Evolutionary conservation across 2,888 invertebrate species (phyloP), one percentile per base, ranked within the genome.

Genomic region (Thera obeliscata): DNA sequence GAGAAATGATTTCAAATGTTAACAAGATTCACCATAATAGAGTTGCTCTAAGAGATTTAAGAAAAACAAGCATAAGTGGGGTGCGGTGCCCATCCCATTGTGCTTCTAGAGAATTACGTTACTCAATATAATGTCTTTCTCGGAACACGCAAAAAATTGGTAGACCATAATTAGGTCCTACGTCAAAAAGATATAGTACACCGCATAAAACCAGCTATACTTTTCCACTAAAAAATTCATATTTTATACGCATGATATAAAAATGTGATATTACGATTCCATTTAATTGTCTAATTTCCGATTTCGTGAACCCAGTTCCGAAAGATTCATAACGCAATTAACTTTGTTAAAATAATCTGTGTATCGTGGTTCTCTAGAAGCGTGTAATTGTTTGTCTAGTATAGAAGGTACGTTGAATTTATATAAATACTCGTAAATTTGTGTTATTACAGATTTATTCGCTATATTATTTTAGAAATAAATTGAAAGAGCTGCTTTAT

Each of bases 1-100:
- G 87, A 89, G 90, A 89, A 91, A 92, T 91, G 87, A 92, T 93
- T 93, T 93, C 90, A 88, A 92, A 93, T 89, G 91, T 91, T 92
- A 93, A 92, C 91, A 91, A 93, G 91, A 89, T 92, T 92, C 85
- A 80, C 87, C 89, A 88, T 91, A 92, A 91, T 91, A 90, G 88
- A 89, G 87, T 90, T 90, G 88, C 85, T 90, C 89, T 86, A 87
- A 84, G 86, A 90, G 90, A 92, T 93, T 90, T 91, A 91, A 93
- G 88, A 91, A 92, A 90, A 92, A 91, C 88, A 93, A 87, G 88
- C 82, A 87, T 85, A 85, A 83, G 81, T 80, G 74, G 58, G 77
- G 80, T 80, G 74, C 60, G 77, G 80, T 76, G 76, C 71, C 61
- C 74, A 71, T 75, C 76, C 76, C 79, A 82, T 82, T 84, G 81